Conservation (phyloP, 1,140 invertebrate genomes). For the Pogonognathellus flavescens region DNA sequence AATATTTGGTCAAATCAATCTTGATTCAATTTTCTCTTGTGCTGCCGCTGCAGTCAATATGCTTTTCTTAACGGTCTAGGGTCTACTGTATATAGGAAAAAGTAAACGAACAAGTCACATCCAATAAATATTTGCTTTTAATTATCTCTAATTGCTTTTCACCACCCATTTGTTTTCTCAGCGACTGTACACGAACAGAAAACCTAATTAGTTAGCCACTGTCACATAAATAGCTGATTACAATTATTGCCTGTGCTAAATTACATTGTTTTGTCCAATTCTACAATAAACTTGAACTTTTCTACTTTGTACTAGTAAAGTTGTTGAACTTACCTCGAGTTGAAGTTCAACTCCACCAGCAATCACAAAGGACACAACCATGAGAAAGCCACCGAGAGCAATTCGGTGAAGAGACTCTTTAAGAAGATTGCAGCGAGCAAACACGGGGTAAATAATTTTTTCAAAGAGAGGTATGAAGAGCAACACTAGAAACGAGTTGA, state of each 20-base stretch:
- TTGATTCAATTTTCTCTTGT: constrained; percentile 43
- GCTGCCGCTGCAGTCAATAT: too few species aligned
- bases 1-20: constrained; percentile 48
- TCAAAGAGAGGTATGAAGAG: constrained; percentile 91
- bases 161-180: too few species aligned
- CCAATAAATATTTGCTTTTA: constrained; percentile 31
- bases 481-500: constrained; percentile 90
- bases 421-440: constrained; percentile 71
- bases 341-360: constrained; percentile 89
- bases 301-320: not conserved
- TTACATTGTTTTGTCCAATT: too few species aligned
- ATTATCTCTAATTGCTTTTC: constrained; percentile 22
- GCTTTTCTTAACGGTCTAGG: too few species aligned
- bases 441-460: constrained; percentile 72
- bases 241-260: too few species aligned
- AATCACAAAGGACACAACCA: constrained; percentile 86
- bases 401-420: constrained; percentile 82
- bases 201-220: too few species aligned
- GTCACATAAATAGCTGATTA: too few species aligned
- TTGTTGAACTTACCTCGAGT: constrained; percentile 74
- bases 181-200: too few species aligned
- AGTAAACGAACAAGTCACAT: not conserved
- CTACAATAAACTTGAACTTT: too few species aligned
- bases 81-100: not conserved
- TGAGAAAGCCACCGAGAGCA: constrained; percentile 82